These are phyloP conservation scores for Atta colombica DNA, from an alignment of 1,140 invertebrate genomes.

Conservation along the genomic window DNA sequence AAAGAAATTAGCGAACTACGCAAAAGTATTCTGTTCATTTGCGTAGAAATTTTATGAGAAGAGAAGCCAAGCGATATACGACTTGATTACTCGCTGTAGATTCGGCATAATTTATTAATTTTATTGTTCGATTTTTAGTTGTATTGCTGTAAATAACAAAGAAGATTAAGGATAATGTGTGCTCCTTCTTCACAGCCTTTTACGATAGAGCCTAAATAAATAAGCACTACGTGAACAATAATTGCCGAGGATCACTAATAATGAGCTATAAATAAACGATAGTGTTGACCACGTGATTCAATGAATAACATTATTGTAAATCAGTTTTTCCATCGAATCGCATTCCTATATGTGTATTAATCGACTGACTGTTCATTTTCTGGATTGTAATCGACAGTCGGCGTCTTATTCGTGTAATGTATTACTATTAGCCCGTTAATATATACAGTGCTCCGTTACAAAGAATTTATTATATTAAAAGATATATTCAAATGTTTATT, in stretches of 20 bases:
- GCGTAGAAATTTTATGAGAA: slow-evolving; percentile 7
- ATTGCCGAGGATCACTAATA: slow-evolving; percentile 61
- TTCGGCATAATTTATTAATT: slow-evolving; percentile 42
- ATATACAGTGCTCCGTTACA: slow-evolving; percentile 32
- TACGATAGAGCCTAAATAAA: slow-evolving; percentile 73
- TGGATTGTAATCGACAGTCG: slow-evolving; percentile 35
- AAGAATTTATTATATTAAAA: slow-evolving; percentile 57
- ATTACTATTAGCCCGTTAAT: slow-evolving; percentile 36
- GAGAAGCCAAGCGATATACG: background rate
- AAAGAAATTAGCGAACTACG: background rate
- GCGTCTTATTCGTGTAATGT: slow-evolving; percentile 51
- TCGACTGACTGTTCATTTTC: slow-evolving; percentile 34
- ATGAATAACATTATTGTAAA: slow-evolving; percentile 60
- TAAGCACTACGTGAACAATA: slow-evolving; percentile 59
- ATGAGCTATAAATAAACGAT: slow-evolving; percentile 56
- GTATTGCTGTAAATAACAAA: slow-evolving; percentile 46
- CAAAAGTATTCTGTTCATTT: background rate
- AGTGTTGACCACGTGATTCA: slow-evolving; percentile 52
- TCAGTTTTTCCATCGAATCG: slow-evolving; percentile 66
- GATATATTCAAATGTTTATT: slow-evolving; percentile 60
- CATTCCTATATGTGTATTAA: slow-evolving; percentile 36
- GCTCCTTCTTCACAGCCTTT: slow-evolving; percentile 75
- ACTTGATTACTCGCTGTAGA: slow-evolving; percentile 42
- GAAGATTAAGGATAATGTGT: slow-evolving; percentile 55
- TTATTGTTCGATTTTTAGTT: slow-evolving; percentile 57